phyloP scores from a whole-genome alignment of 2,888 invertebrate genomes.

The Phymatocera aterrima region DNA sequence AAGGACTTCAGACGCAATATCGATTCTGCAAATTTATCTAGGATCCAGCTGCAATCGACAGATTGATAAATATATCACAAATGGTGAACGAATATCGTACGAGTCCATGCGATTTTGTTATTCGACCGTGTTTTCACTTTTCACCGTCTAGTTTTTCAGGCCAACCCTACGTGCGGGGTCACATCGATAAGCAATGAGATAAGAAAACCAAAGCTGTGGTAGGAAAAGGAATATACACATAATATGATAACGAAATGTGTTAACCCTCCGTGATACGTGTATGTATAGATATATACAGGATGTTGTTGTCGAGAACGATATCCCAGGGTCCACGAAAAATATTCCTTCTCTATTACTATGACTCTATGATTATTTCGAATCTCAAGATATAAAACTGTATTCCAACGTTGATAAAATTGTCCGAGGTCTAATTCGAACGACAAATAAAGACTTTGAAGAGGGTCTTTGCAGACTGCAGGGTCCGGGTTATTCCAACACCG shows the following conservation, averaged over 20 bases:
- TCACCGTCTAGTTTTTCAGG: not conserved
- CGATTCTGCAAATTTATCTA: constrained; percentile 21
- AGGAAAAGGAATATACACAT: not conserved
- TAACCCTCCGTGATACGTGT: not conserved
- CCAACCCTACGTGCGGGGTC: not conserved
- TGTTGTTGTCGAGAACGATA: not conserved
- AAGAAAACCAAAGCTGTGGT: not conserved
- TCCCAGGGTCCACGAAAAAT: not conserved
- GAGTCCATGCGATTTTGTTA: not conserved
- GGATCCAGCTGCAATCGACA: not conserved
- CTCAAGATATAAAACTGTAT: not conserved
- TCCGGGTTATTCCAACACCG: not conserved
- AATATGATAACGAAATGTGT: constrained; percentile 9
- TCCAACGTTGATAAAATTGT: not conserved
- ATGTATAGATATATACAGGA: not conserved
- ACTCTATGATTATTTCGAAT: not conserved
- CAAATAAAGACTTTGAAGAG: not conserved
- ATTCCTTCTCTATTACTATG: not conserved
- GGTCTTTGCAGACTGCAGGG: not conserved
- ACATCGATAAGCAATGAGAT: constrained; percentile 10
- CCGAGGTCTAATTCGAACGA: not conserved
- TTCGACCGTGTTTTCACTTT: not conserved
- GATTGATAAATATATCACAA: not conserved
- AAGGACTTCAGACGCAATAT: not conserved
- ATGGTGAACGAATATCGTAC: not conserved